Evolutionary conservation across 2,113 vertebrate species (phyloP), one percentile per base, ranked within the genome.

Genomic region (Oostethus manadensis): DNA sequence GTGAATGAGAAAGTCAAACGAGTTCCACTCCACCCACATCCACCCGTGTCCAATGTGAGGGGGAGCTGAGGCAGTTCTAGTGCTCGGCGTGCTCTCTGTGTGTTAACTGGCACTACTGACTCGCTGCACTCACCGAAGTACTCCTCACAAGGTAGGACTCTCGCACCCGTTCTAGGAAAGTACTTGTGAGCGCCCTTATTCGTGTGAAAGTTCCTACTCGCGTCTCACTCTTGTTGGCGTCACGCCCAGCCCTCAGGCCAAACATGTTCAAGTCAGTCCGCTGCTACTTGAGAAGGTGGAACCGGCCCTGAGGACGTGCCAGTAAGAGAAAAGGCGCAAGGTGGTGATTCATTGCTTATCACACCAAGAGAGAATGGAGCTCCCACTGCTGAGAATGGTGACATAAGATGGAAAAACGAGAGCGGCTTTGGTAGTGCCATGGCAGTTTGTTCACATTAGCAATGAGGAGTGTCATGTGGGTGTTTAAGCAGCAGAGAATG

Each of bases 1-100:
- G 44, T 4, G 55, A 51, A 45, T 26, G 40, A 46, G 21, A 67
- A 50, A 51, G 20, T 64, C 23, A 62, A 66, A 81, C 78, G 77
- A 84, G 59, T 76, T 82, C 64, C 64, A 77, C 80, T 81, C 86
- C 86, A 86, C 86, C 86, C 86, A 87, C 84, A 81, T 73, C 57
- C 65, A 76, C 74, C 71, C 58, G 62, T 76, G 79, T 84, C 84
- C 79, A 80, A 77, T 59, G 72, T 82, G 81, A 81, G 86, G 78
- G 82, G 82, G 86, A 79, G 84, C 84, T 82, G 79, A 84, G 71
- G 66, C 76, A 68, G 66, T 81, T 76, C 42, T 40, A 80, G 73
- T 35, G 70, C 79, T 75, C 67, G 67, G 73, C 78, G 71, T 66
- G 70, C 69, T n/a, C n/a, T n/a, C n/a, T 7, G 38, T 42, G 38